Evolutionary conservation across 2,797 vertebrate genomes (phyloP).

Genomic region (Poecile montanus): DNA sequence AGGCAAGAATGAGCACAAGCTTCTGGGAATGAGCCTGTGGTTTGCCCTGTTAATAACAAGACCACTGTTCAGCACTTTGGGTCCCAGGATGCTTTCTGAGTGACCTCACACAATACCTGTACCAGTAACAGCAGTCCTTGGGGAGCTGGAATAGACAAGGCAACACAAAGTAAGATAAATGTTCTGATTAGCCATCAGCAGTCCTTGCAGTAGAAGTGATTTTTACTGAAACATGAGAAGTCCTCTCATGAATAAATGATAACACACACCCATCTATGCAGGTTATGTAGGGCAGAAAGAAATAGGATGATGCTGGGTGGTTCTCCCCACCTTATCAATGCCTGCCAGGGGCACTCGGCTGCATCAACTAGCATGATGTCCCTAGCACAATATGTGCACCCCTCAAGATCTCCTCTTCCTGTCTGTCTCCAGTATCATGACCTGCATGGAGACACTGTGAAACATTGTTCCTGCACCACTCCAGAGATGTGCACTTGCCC

Average conservation of each 20-base stretch:
- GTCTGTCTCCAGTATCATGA: not conserved
- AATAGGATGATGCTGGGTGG: not conserved
- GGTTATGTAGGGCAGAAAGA: not conserved
- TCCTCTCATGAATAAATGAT: not conserved
- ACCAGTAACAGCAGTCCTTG: not conserved
- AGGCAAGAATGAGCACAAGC: not conserved
- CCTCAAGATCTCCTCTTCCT: not conserved
- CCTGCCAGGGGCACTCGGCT: not conserved
- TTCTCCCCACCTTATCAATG: not conserved
- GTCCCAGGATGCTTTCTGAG: not conserved
- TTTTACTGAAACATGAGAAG: not conserved
- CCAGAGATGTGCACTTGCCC: not conserved
- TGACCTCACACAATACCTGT: not conserved
- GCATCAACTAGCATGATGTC: not conserved
- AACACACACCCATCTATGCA: too few relatives aligned
- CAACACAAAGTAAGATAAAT: not conserved
- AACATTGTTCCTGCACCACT: not conserved
- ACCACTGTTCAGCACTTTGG: not conserved
- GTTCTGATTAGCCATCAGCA: not conserved
- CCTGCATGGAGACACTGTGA: not conserved
- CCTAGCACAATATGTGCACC: not conserved
- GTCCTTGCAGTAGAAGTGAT: not conserved
- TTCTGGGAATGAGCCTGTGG: not conserved
- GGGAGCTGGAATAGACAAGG: not conserved
- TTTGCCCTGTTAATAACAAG: not conserved